Evolutionary conservation across 2,113 vertebrate genomes (phyloP), one percentile per base, ranked within the genome.

Genomic region (Pseudonaja textilis): DNA sequence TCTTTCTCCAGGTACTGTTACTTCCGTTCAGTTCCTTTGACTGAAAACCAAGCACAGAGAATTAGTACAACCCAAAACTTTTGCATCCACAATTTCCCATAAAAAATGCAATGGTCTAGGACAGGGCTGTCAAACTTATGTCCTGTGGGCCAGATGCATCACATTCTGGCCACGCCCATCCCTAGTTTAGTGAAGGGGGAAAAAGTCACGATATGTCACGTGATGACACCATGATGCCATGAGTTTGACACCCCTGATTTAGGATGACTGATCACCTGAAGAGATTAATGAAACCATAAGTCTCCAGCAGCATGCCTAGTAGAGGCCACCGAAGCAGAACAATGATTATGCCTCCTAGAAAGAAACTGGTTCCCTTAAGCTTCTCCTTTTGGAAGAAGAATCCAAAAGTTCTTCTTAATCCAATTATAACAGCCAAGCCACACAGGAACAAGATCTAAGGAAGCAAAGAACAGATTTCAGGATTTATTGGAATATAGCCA

Each of bases 381-480:
- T 99, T 99, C 8, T 98, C 97, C 91, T 96, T 93, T 96, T 99
- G 98, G 97, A 99, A 98, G 96, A 99, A 99, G 97, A 99, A 99
- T 85, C 94, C 95, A 39, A 97, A 97, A 0, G 98, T 99, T 95
- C 97, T 98, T 92, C 93, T 97, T 91, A 98, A 93, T 93, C 99
- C 99, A 0, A 98, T 98, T 97, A 99, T 98, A 96, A 98, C 95
- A 20, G 97, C 97, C 95, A 99, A 94, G 87, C 99, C 98, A 0
- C 95, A 94, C 95, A 99, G 96, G 96, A 99, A 98, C 93, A 99
- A 96, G 90, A 99, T 97, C 99, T 99, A 96, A 0, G 0, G 69
- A 52, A 74, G 59, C 1, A 50, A 57, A 29, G 14, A 26, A 29
- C 4, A 54, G 26, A 25, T 23, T 47, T 42, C 54, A 85, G 54